These are phyloP conservation scores for Lordiphosa collinella DNA, from an alignment of 1,140 invertebrate species.

Conservation along the genomic window DNA sequence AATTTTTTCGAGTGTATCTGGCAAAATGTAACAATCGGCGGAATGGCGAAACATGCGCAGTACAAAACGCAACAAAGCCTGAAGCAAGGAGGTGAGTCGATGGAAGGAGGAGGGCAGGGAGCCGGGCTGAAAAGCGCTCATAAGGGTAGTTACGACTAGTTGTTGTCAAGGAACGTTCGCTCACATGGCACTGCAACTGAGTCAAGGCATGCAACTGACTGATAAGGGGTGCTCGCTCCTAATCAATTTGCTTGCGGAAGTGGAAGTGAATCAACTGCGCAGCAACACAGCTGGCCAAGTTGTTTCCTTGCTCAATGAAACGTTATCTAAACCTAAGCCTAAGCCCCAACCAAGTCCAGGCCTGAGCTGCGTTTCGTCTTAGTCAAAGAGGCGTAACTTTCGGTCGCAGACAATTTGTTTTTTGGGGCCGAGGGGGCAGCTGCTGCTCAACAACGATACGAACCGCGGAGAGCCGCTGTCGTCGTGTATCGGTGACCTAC, in stretches of 20 bases:
- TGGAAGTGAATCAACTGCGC: constrained; percentile 40
- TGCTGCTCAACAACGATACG: background rate
- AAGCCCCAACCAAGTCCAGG: background rate
- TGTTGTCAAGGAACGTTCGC: background rate
- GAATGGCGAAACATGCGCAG: constrained; percentile 64
- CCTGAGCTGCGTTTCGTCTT: constrained; percentile 24
- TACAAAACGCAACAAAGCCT: constrained; percentile 7
- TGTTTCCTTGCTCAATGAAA: background rate
- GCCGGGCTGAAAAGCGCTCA: constrained; percentile 28
- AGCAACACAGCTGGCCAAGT: constrained; percentile 34
- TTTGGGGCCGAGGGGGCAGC: background rate
- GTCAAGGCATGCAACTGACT: background rate
- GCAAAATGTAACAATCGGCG: constrained; percentile 30
- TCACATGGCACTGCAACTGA: constrained; percentile 7
- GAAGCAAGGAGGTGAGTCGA: no score
- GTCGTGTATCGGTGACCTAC: constrained; percentile 61
- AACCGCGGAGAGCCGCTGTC: constrained; percentile 21
- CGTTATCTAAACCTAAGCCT: background rate
- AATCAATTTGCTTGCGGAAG: constrained; percentile 61
- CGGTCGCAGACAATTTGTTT: constrained; percentile 29
- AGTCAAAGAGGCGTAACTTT: constrained; percentile 25
- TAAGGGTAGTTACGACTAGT: constrained; percentile 10
- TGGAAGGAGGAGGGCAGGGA: constrained; percentile 15
- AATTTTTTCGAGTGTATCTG: constrained; percentile 3
- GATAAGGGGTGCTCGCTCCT: constrained; percentile 42